These are phyloP conservation scores for Leucoma salicis DNA, from an alignment of 2,888 invertebrate genomes.

Conservation along the genomic window DNA sequence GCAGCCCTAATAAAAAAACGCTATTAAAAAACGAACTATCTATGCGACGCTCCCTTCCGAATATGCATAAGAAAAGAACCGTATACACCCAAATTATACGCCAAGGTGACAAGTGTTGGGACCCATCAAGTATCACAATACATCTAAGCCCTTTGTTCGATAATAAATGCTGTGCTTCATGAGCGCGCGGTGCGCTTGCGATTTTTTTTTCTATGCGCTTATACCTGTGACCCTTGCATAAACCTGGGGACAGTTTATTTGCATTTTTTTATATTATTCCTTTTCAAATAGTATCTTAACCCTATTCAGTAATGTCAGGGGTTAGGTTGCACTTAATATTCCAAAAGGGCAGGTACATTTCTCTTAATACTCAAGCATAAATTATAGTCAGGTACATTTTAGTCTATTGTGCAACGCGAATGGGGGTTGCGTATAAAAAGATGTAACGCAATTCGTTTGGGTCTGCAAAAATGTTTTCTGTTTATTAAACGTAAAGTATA, in stretches of 20 bases:
- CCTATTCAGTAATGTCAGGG: constrained; percentile 81
- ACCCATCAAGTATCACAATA: constrained; percentile 52
- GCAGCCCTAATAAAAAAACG: constrained; percentile 67
- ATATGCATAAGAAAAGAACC: constrained; percentile 76
- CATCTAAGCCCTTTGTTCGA: constrained; percentile 25
- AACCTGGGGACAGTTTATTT: constrained; percentile 80
- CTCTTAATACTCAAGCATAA: constrained; percentile 82
- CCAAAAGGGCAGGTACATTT: constrained; percentile 83
- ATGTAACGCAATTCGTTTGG: constrained; percentile 36
- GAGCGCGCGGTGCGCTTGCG: constrained; percentile 50
- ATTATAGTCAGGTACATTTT: constrained; percentile 83
- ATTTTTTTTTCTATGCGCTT: constrained; percentile 60
- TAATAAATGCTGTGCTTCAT: constrained; percentile 56
- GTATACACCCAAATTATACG: constrained; percentile 78
- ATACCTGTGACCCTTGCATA: constrained; percentile 69
- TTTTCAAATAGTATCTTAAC: constrained; percentile 81
- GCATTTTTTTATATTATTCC: constrained; percentile 79
- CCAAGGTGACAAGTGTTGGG: constrained; percentile 75
- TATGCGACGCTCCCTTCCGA: constrained; percentile 65
- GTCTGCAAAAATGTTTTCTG: constrained; percentile 46
- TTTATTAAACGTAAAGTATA: constrained; percentile 35
- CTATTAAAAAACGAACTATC: constrained; percentile 78
- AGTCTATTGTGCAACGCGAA: constrained; percentile 70
- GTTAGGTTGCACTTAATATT: constrained; percentile 83
- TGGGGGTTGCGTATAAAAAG: constrained; percentile 49